Evolutionary conservation across 1,140 invertebrate species (phyloP), one percentile per base, ranked within the genome.

Genomic region (Bombus balteatus): DNA sequence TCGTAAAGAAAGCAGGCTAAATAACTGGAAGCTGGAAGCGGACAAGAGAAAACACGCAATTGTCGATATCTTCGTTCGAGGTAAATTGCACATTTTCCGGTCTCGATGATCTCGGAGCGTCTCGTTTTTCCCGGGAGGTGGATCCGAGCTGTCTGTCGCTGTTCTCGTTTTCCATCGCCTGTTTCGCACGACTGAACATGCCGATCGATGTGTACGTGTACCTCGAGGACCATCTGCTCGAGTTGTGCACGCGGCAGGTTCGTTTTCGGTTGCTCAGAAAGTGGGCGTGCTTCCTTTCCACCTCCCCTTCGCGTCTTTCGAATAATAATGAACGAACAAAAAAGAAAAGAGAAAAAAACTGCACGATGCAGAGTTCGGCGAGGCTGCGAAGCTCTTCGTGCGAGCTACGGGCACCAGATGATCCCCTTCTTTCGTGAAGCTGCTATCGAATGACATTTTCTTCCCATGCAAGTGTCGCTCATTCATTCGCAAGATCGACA

Each of bases 221-320:
- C 90, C 88, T 86, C 88, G 80, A 85, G 76, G 83, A 81, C 91
- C 93, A 93, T 93, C 93, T 93, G 93, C 89, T 89, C 92, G 73
- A 86, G 79, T 81, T 73, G 73, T 88, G 88, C 81, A 86, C 76
- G 70, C 73, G 74, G 81, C 90, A 91, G 88, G 89, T 92, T 89
- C 87, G 85, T 88, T 53, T 53, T 39, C 34, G 75, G 53, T 32
- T 87, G 84, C 88, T 86, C 81, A 80, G 78, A 91, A 89, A 92
- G 91, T 92, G 91, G 93, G 92, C 91, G 92, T 92, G 88, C 70
- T 84, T 68, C 47, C 78, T 81, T 77, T 86, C 57, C 75, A 59
- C n/a, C 79, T 71, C 71, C 78, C 74, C 76, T 75, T 70, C 57
- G 41, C 62, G 41, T 87, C 62, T 85, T 70, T 80, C 32, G 71